Conservation (phyloP, 1,140 invertebrate species). For the Nylanderia fulva region DNA sequence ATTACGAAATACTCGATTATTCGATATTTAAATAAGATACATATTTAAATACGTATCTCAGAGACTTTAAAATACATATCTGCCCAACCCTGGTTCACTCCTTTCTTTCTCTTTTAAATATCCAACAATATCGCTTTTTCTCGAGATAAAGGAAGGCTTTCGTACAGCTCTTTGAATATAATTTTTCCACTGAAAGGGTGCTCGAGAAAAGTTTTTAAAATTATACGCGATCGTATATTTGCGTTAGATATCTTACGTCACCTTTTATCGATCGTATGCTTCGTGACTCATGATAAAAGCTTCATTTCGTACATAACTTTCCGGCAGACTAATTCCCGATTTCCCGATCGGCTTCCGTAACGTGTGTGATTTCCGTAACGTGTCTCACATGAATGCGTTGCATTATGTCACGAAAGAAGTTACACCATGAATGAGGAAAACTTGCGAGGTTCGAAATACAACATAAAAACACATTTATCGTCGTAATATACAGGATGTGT, state of each 20-base stretch:
- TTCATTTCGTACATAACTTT: background rate
- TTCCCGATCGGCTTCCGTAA: slow-evolving; percentile 13
- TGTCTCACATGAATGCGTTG: background rate
- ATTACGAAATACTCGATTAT: too few relatives aligned
- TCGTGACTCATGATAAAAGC: too few relatives aligned
- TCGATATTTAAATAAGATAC: too few relatives aligned
- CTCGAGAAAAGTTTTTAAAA: background rate
- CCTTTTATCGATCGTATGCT: background rate
- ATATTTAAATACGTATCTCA: too few relatives aligned
- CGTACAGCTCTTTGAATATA: background rate
- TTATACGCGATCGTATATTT: background rate
- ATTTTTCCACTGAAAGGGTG: background rate
- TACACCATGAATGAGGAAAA: background rate
- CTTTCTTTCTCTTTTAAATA: background rate
- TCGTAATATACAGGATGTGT: too few relatives aligned
- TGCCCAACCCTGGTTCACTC: too few relatives aligned
- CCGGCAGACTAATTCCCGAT: background rate
- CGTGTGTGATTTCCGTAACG: slow-evolving; percentile 29
- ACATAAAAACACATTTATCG: background rate
- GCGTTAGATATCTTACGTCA: background rate
- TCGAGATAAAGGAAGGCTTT: too few relatives aligned
- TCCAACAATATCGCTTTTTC: too few relatives aligned
- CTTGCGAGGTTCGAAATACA: background rate
- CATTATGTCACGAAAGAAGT: slow-evolving; percentile 3
- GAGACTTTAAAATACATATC: too few relatives aligned